These are phyloP conservation scores for Cygnus olor DNA, from an alignment of 2,797 vertebrate genomes.

Conservation along the genomic window DNA sequence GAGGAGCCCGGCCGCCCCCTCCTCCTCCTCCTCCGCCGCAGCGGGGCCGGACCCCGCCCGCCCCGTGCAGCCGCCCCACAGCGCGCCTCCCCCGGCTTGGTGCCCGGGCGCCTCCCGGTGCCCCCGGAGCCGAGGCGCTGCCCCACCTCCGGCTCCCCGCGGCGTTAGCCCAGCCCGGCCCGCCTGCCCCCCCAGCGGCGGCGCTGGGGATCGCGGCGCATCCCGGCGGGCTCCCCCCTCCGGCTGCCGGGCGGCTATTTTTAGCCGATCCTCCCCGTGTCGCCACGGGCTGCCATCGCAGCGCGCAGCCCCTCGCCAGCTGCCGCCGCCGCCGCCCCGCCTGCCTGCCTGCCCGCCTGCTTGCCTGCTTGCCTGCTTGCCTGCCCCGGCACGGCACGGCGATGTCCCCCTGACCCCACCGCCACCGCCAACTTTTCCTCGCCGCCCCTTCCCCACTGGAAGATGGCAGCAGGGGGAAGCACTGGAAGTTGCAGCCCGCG, in stretches of 20 bases:
- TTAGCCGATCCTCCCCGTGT: constrained; percentile 81
- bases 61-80: too few relatives aligned
- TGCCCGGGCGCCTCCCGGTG: background rate
- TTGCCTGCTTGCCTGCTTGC: too few relatives aligned
- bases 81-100: too few relatives aligned
- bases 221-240: constrained; percentile 61
- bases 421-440: constrained; percentile 69
- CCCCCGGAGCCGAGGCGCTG: background rate
- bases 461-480: constrained; percentile 73
- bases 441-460: background rate
- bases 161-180: background rate
- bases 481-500: constrained; percentile 66
- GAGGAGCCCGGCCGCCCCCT: too few relatives aligned
- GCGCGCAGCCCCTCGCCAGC: constrained; percentile 60
- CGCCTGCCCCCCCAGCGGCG: constrained; percentile 32
- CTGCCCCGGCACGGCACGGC: background rate
- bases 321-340: background rate
- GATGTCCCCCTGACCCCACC: background rate
- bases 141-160: background rate
- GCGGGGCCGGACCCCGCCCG: background rate
- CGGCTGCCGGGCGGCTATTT: constrained; percentile 80
- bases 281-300: constrained; percentile 73
- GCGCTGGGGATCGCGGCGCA: constrained; percentile 47
- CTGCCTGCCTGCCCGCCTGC: background rate
- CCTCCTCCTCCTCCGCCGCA: background rate